Conservation (phyloP, 2,888 invertebrate species). For the Brachynemurus nebulosus region DNA sequence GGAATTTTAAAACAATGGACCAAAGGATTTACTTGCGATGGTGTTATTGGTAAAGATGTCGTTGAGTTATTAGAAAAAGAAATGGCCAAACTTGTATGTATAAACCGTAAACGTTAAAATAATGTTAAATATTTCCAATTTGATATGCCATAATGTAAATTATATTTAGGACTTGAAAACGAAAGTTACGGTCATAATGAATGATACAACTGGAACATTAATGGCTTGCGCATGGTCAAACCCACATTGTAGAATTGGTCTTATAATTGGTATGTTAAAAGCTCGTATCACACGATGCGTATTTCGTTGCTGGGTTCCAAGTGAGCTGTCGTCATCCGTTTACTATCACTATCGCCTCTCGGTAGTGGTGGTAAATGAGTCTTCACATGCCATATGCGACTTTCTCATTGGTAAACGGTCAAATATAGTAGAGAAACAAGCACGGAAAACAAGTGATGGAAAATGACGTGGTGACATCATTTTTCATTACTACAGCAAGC, state of each 20-base stretch:
- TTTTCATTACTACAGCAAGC: too few species aligned
- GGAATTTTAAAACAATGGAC: conserved; percentile 87
- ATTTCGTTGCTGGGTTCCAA: neutral
- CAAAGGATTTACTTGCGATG: conserved; percentile 89
- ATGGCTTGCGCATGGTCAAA: conserved; percentile 99
- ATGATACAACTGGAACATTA: conserved; percentile 93
- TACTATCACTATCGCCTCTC: too few species aligned
- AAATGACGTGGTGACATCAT: too few species aligned
- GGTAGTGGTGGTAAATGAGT: too few species aligned
- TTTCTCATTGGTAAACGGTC: too few species aligned
- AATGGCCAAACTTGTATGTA: conserved; percentile 67
- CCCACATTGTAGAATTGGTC: conserved; percentile 80
- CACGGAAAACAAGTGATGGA: too few species aligned
- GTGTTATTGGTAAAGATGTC: conserved; percentile 82
- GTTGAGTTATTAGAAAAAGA: conserved; percentile 79
- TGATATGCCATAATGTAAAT: conserved; percentile 9
- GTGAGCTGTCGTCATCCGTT: neutral
- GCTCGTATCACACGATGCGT: conserved; percentile 4
- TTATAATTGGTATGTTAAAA: conserved; percentile 73
- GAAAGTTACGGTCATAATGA: conserved; percentile 86
- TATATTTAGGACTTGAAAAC: conserved; percentile 71
- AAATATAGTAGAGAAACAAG: too few species aligned
- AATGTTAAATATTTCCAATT: neutral
- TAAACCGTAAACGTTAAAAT: neutral
- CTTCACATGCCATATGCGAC: too few species aligned